Evolutionary conservation across 2,113 vertebrate genomes (phyloP).

Genomic region (Arenaria interpres): DNA sequence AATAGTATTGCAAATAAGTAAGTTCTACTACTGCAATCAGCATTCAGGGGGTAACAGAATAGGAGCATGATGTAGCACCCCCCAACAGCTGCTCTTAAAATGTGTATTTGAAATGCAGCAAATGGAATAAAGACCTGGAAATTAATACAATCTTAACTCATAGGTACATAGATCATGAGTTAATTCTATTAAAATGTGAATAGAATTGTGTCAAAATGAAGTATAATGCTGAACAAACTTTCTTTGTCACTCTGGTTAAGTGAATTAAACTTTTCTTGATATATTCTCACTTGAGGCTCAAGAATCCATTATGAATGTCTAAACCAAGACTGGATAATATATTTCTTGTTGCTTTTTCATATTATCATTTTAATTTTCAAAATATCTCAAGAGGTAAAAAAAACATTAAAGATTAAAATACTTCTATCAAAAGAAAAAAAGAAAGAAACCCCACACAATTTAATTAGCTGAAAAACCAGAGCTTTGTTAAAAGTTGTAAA

Average conservation of each 20-base stretch:
- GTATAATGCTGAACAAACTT: slow-evolving; percentile 6
- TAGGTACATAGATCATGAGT: not conserved
- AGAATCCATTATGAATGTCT: slow-evolving; percentile 1
- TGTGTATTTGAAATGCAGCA: not conserved
- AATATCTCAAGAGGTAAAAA: slow-evolving; percentile 38
- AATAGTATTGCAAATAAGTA: not conserved
- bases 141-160: not conserved
- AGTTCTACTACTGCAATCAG: not conserved
- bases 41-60: not conserved
- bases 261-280: slow-evolving; percentile 24
- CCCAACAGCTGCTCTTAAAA: not conserved
- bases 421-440: not conserved
- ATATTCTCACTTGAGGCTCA: slow-evolving; percentile 1
- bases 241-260: not conserved
- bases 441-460: not conserved
- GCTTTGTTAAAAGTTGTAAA: slow-evolving; percentile 36
- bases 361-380: slow-evolving; percentile 42
- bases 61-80: not conserved
- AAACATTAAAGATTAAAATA: slow-evolving; percentile 12
- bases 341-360: slow-evolving; percentile 6
- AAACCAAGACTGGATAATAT: slow-evolving; percentile 3
- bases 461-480: slow-evolving; percentile 42
- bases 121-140: slow-evolving; percentile 2
- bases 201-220: slow-evolving; percentile 25
- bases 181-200: slow-evolving; percentile 30